Evolutionary conservation across 1,140 invertebrate genomes (phyloP), one percentile per base, ranked within the genome.

Genomic region (Eciton burchellii): DNA sequence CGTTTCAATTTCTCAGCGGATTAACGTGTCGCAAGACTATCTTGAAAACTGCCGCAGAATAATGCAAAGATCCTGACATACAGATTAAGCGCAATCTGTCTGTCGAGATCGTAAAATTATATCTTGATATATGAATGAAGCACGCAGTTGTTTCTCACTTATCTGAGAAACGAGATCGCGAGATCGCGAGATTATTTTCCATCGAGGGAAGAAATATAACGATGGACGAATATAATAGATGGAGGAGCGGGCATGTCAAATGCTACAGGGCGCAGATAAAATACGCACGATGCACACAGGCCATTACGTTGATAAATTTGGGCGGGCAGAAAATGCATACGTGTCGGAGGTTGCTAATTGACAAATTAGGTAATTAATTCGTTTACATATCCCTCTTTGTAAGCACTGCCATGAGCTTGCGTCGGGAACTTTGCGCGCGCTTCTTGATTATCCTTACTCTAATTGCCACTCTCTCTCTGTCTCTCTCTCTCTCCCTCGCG

Each of bases 281-380:
- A 79, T 79, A 45, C 45, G 49, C n/a, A 57, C 63, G 68, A 79
- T 79, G n/a, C n/a, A 56, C 49, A 43, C 21, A 24, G 74, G 49
- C 35, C 16, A 77, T 77, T 77, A 77, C 29, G 14, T 24, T 56
- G 49, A 79, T 79, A 79, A 79, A 79, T 79, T 79, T 70, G 49
- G 49, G 8, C 35, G 35, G 21, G 16, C 45, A 26, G 41, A 70
- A 79, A 63, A 68, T 29, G 41, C 52, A 49, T 35, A 29, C 49
- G 74, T 56, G 62, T 68, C 62, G 49, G 60, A 81, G 49, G 57
- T 35, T 71, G 49, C n/a, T 84, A 88, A 88, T 84, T 86, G 81
- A 90, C 87, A 85, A 89, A 89, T 88, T 81, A 79, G 71, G 59
- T 88, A 83, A 84, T 89, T 90, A 89, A 90, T 87, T 82, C 87